Percentiles rank a stretch among this genome's conserved stretches.
phyloP scores from a whole-genome alignment of 2,113 vertebrate species.

The Tragulus kanchil region DNA sequence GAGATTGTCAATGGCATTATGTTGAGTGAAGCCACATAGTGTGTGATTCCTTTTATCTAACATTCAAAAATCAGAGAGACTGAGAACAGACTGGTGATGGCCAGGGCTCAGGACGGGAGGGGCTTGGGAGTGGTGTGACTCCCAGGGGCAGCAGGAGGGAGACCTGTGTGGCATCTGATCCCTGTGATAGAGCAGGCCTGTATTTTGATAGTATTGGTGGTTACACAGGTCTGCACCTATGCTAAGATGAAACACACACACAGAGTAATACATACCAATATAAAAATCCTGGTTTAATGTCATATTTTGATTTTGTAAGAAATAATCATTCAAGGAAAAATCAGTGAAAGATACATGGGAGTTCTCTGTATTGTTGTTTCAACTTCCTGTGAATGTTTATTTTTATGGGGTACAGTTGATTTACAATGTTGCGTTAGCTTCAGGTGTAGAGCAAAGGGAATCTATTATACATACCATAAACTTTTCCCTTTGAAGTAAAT shows the following conservation, averaged over 20 bases:
- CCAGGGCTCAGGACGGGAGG: background rate
- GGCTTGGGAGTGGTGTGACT: background rate
- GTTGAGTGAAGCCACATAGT: background rate
- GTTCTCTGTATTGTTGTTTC: background rate
- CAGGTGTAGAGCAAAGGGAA: too few relatives aligned
- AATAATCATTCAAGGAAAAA: background rate
- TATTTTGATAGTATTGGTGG: background rate
- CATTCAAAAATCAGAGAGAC: background rate
- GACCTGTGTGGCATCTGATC: background rate
- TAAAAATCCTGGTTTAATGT: background rate
- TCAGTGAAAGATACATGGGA: background rate
- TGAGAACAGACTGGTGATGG: background rate
- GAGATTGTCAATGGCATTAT: background rate
- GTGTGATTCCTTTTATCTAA: background rate
- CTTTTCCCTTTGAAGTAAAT: conserved; percentile 53
- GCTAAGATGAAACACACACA: background rate
- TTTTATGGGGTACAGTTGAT: background rate
- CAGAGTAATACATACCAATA: background rate
- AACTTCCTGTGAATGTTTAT: background rate
- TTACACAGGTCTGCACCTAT: background rate
- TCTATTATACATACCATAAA: too few relatives aligned
- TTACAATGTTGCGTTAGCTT: background rate
- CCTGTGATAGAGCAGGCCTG: background rate
- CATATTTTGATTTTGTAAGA: background rate
- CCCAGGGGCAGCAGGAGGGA: background rate